phyloP scores from a whole-genome alignment of 2,888 invertebrate genomes.

The Ypsolopha sequella region DNA sequence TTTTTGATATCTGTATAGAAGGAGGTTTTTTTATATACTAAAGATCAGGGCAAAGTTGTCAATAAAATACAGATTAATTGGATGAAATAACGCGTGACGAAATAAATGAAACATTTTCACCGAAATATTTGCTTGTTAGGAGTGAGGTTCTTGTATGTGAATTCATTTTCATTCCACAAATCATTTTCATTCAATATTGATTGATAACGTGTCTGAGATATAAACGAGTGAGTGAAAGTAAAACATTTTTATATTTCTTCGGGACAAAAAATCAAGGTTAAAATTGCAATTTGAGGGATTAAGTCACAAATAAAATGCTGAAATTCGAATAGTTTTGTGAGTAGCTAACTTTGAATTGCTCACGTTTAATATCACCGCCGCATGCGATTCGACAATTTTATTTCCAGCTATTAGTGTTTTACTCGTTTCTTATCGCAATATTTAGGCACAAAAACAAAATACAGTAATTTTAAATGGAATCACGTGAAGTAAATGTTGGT shows the following conservation, averaged over 20 bases:
- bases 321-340: conserved; percentile 7
- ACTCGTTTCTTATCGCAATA: conserved; percentile 59
- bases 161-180: not conserved
- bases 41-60: too few relatives aligned
- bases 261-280: conserved; percentile 1
- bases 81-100: too few relatives aligned
- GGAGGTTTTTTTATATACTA: too few relatives aligned
- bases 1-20: too few relatives aligned
- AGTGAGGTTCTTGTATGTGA: too few relatives aligned
- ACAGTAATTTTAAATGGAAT: conserved; percentile 3
- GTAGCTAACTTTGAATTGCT: conserved; percentile 50
- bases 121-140: too few relatives aligned
- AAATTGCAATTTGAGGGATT: not conserved
- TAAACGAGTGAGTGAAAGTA: not conserved
- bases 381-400: conserved; percentile 67
- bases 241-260: not conserved
- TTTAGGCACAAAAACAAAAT: conserved; percentile 55
- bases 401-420: conserved; percentile 54
- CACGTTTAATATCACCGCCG: conserved; percentile 61
- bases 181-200: not conserved
- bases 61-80: too few relatives aligned
- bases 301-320: not conserved
- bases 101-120: too few relatives aligned
- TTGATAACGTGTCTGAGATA: not conserved
- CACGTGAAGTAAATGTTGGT: conserved; percentile 20